Conservation (phyloP, 92 coral and sea anemone genomes). For the Phymanthus crucifer region DNA sequence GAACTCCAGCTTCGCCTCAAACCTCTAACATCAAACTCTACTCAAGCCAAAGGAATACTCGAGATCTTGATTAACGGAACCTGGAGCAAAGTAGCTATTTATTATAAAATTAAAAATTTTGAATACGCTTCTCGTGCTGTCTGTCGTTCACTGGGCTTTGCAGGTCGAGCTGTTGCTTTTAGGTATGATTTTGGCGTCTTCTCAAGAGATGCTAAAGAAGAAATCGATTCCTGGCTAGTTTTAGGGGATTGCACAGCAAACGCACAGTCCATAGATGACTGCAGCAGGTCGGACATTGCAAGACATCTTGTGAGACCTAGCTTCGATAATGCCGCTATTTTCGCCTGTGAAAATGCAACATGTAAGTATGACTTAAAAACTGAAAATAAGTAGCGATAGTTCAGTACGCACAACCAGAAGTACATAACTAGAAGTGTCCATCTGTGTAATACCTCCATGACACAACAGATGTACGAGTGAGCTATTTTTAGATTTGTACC, state of each 20-base stretch:
- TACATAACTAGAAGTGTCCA: too few species aligned
- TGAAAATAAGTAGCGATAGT: too few species aligned
- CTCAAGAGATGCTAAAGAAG: too few species aligned
- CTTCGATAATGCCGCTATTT: neutral
- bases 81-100: neutral
- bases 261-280: neutral
- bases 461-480: too few species aligned
- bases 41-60: neutral
- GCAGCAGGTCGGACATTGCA: neutral
- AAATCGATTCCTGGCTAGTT: neutral
- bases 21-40: neutral
- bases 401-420: too few species aligned
- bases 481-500: too few species aligned
- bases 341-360: neutral
- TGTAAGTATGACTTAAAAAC: too few species aligned
- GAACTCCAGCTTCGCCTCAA: neutral
- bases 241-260: neutral
- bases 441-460: too few species aligned
- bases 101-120: neutral
- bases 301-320: neutral
- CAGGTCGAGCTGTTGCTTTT: neutral
- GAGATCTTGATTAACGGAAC: neutral
- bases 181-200: too few species aligned
- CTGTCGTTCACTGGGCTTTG: neutral
- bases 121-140: neutral